Percentiles rank a stretch among this genome's conserved stretches.
phyloP scores from a whole-genome alignment of 2,888 invertebrate genomes.

The Saturnia pavonia region DNA sequence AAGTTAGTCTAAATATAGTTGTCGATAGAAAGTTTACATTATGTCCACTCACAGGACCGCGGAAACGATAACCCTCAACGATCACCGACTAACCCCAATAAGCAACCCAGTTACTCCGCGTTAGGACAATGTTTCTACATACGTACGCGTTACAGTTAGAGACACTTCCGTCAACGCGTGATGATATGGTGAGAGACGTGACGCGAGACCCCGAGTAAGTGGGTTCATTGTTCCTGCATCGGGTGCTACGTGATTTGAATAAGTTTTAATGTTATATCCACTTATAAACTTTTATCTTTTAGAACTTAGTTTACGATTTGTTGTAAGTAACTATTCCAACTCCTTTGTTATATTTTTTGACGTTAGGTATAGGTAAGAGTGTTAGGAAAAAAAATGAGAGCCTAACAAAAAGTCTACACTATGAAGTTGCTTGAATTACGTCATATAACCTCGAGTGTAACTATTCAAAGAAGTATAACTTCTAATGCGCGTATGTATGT shows the following conservation, averaged over 20 bases:
- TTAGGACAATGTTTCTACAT: slow-evolving; percentile 57
- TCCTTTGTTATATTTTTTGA: not conserved
- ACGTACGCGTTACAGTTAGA: slow-evolving; percentile 58
- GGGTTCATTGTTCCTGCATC: slow-evolving; percentile 41
- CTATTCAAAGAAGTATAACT: no score
- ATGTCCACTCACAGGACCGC: not conserved
- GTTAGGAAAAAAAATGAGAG: no score
- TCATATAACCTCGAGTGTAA: no score
- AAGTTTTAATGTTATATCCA: not conserved
- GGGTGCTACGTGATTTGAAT: slow-evolving; percentile 35
- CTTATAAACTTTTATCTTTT: not conserved
- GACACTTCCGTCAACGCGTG: slow-evolving; percentile 53
- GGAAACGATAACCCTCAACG: slow-evolving; percentile 19
- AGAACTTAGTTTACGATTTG: not conserved
- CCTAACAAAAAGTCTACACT: no score
- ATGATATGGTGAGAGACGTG: slow-evolving; percentile 57
- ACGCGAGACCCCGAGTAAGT: slow-evolving; percentile 35
- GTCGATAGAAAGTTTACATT: slow-evolving; percentile 19
- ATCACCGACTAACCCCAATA: slow-evolving; percentile 49
- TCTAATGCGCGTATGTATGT: no score
- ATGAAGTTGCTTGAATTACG: no score
- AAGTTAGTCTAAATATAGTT: not conserved
- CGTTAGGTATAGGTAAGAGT: no score
- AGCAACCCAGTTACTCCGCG: slow-evolving; percentile 50
- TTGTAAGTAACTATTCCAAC: not conserved